Percentiles rank a stretch among this genome's conserved stretches.
These are phyloP conservation scores for Thysanoteuthis rhombus DNA, from an alignment of 2,888 invertebrate species.

Conservation along the genomic window DNA sequence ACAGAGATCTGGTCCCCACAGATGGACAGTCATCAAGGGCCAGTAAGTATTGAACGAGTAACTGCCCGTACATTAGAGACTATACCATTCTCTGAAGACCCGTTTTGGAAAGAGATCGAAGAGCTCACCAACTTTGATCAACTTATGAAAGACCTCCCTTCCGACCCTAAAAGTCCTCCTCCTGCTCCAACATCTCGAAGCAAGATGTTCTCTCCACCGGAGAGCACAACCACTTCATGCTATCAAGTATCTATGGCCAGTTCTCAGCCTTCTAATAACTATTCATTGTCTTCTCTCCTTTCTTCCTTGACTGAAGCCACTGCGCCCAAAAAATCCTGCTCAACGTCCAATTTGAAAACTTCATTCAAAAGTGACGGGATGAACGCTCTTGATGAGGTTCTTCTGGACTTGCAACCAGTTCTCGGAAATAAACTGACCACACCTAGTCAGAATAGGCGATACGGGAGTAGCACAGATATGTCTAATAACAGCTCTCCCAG, in stretches of 20 bases:
- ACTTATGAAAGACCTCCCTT: conserved; percentile 12
- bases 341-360: conserved; percentile 18
- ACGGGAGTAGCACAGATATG: neutral
- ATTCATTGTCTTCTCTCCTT: neutral
- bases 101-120: conserved; percentile 61
- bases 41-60: conserved; percentile 58
- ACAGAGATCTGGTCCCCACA: conserved; percentile 61
- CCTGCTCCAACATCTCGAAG: neutral
- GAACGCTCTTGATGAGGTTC: conserved; percentile 56
- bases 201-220: neutral
- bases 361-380: conserved; percentile 17
- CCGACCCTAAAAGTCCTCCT: neutral
- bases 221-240: neutral
- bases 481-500: neutral
- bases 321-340: neutral
- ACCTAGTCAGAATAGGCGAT: neutral
- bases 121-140: conserved; percentile 57
- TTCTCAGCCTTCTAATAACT: neutral
- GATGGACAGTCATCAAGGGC: conserved; percentile 56
- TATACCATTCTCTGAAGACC: conserved; percentile 61
- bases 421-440: neutral
- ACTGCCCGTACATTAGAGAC: conserved; percentile 59
- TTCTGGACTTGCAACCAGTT: conserved; percentile 27
- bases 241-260: neutral
- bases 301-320: neutral